phyloP scores from a whole-genome alignment of 2,113 vertebrate species.

The Atherinomorus stipes region DNA sequence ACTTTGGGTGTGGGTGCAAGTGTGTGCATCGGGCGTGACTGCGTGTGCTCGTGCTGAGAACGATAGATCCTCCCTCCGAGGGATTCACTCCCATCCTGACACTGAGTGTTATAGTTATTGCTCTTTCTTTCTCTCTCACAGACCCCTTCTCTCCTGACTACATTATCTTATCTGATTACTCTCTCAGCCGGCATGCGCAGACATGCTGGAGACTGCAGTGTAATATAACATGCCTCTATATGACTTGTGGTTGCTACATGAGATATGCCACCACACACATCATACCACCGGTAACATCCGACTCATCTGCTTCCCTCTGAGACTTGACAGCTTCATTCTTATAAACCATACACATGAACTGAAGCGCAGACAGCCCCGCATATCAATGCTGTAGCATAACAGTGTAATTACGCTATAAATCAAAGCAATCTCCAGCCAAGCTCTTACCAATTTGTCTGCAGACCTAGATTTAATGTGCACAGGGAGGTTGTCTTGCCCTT shows the following conservation, averaged over 20 bases:
- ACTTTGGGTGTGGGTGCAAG: conserved; percentile 36
- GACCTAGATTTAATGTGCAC: conserved; percentile 67
- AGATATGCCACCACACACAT: conserved; percentile 76
- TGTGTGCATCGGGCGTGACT: conserved; percentile 49
- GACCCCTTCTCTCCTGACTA: conserved; percentile 62
- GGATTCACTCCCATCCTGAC: conserved; percentile 63
- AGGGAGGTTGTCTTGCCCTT: conserved; percentile 54
- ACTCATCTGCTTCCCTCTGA: conserved; percentile 65
- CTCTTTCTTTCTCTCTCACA: conserved; percentile 49
- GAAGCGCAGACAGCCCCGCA: conserved; percentile 52
- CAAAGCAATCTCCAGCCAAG: conserved; percentile 72
- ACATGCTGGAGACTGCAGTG: conserved; percentile 80
- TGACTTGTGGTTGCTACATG: conserved; percentile 82
- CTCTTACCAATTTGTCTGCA: conserved; percentile 71
- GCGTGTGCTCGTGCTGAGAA: conserved; percentile 44
- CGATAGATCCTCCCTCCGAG: conserved; percentile 62
- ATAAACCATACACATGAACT: conserved; percentile 58
- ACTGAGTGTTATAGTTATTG: conserved; percentile 65
- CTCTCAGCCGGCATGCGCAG: conserved; percentile 66
- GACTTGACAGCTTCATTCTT: conserved; percentile 75
- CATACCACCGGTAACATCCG: conserved; percentile 74
- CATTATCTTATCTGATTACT: conserved; percentile 83
- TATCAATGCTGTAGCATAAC: conserved; percentile 65
- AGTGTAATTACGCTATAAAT: conserved; percentile 75
- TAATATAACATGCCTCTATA: conserved; percentile 80